Conservation (phyloP, 2,113 vertebrate genomes). For the Tichodroma muraria region DNA sequence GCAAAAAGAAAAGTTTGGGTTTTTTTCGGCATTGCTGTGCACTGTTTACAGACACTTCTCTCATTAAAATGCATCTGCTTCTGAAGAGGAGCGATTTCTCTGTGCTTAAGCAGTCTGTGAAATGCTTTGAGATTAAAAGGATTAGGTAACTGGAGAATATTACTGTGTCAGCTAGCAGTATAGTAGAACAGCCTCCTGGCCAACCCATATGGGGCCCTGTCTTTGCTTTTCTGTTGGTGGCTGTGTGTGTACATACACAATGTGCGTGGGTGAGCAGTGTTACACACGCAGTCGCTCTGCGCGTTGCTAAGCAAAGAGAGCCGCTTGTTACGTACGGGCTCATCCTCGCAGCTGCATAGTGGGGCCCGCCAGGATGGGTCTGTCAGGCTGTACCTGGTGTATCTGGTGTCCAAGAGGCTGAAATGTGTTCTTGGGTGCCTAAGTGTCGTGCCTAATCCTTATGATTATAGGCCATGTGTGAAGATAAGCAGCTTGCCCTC, state of each 20-base stretch:
- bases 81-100: neutral
- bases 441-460: neutral
- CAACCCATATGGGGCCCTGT: neutral
- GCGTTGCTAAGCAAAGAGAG: neutral
- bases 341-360: neutral
- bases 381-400: neutral
- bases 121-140: constrained; percentile 2
- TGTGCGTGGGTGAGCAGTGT: neutral
- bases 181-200: neutral
- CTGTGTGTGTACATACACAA: neutral
- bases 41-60: neutral
- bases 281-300: neutral
- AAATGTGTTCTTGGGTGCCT: neutral
- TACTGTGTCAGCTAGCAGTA: neutral
- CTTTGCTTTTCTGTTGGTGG: neutral
- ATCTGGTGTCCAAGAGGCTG: neutral
- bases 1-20: neutral
- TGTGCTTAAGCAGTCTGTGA: neutral
- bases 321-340: fast-evolving
- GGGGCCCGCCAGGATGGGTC: neutral
- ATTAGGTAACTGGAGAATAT: constrained; percentile 6
- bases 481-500: neutral
- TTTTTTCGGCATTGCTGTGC: neutral
- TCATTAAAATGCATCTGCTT: neutral
- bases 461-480: neutral